Evolutionary conservation across 2,113 vertebrate species (phyloP).

Genomic region (Nothobranchius kuhntae): DNA sequence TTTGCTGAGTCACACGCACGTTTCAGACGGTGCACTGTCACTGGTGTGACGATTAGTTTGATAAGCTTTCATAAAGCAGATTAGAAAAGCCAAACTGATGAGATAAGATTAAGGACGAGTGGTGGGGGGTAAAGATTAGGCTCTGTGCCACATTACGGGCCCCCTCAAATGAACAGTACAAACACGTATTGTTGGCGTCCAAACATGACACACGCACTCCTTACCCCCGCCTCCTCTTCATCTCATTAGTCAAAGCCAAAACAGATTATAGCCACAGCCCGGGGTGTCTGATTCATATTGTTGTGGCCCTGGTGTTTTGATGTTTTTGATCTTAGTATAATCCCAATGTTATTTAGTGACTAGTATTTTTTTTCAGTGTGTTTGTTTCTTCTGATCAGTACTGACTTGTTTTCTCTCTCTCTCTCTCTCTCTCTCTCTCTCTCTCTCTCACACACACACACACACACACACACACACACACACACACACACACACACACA

Average conservation of each 20-base stretch:
- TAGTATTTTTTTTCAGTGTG: neutral
- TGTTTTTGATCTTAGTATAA: constrained; percentile 41
- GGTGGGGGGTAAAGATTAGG: constrained; percentile 41
- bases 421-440: too few relatives aligned
- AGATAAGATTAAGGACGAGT: constrained; percentile 63
- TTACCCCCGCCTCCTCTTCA: constrained; percentile 9
- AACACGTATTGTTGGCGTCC: constrained; percentile 33
- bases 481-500: too few relatives aligned
- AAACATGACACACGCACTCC: constrained; percentile 21
- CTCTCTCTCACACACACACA: too few relatives aligned
- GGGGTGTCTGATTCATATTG: constrained; percentile 36
- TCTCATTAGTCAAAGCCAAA: constrained; percentile 47
- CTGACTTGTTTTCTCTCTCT: neutral
- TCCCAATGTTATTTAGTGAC: constrained; percentile 38
- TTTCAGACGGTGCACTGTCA: constrained; percentile 57
- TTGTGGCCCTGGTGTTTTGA: constrained; percentile 39
- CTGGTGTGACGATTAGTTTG: constrained; percentile 64
- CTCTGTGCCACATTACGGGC: constrained; percentile 23
- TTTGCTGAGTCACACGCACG: constrained; percentile 65
- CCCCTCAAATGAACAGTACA: constrained; percentile 53
- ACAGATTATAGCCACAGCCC: constrained; percentile 46
- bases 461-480: too few relatives aligned
- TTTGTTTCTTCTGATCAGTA: neutral
- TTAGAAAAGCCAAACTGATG: constrained; percentile 69
- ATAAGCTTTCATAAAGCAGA: constrained; percentile 73